Evolutionary conservation across 2,113 vertebrate genomes (phyloP).

Genomic region (Arenaria interpres): DNA sequence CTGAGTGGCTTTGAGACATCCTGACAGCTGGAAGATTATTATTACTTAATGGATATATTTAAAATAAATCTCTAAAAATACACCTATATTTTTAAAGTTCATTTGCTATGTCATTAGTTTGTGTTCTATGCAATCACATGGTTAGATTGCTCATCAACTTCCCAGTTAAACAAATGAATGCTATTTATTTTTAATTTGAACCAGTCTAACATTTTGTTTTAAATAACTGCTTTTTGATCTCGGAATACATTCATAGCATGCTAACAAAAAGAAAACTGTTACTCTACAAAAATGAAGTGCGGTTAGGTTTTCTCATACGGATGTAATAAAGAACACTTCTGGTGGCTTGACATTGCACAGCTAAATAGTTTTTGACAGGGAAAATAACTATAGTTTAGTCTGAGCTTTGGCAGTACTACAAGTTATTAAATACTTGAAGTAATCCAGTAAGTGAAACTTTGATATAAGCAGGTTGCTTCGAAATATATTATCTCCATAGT

Average conservation of each 20-base stretch:
- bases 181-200: constrained; percentile 37
- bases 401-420: constrained; percentile 56
- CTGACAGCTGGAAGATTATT: background rate
- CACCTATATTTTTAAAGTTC: background rate
- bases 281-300: constrained; percentile 7
- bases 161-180: background rate
- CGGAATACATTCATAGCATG: constrained; percentile 10
- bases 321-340: constrained; percentile 56
- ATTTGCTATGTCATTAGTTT: background rate
- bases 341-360: constrained; percentile 58
- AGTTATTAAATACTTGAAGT: constrained; percentile 59
- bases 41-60: background rate
- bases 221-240: constrained; percentile 55
- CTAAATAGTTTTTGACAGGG: constrained; percentile 47
- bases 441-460: constrained; percentile 52
- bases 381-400: constrained; percentile 47
- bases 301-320: constrained; percentile 6
- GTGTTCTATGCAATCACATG: background rate
- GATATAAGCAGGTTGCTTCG: constrained; percentile 38
- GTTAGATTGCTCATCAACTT: background rate
- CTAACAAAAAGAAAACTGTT: constrained; percentile 53
- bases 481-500: constrained; percentile 13
- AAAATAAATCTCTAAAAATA: background rate
- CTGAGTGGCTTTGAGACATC: background rate
- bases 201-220: constrained; percentile 29